Conservation (phyloP, 2,888 invertebrate species). For the Brenthis daphne region DNA sequence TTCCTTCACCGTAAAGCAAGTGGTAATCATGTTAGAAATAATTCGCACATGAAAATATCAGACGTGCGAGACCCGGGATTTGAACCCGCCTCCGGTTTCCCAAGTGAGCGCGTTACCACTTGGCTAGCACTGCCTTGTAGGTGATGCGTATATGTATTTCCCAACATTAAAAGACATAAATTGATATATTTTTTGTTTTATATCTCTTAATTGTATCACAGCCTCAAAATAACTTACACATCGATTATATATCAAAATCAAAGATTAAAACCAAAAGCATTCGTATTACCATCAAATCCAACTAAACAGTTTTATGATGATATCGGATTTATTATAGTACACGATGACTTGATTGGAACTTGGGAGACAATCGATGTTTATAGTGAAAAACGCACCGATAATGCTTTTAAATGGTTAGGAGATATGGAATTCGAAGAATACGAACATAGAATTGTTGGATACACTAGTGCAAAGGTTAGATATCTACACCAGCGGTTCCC, state of each 20-base stretch:
- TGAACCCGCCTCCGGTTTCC: too few relatives aligned
- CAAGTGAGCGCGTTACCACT: too few relatives aligned
- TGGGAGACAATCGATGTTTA: constrained; percentile 49
- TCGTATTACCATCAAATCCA: constrained; percentile 52
- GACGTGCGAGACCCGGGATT: too few relatives aligned
- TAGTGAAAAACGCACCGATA: constrained; percentile 52
- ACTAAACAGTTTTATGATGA: constrained; percentile 61
- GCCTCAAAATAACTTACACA: constrained; percentile 56
- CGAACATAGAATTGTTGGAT: constrained; percentile 56
- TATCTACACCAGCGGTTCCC: not conserved
- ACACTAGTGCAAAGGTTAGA: constrained; percentile 54
- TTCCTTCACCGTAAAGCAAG: too few relatives aligned
- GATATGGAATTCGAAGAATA: constrained; percentile 37
- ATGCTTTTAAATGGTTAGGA: constrained; percentile 54
- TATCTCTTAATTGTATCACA: constrained; percentile 37
- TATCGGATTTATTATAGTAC: constrained; percentile 59
- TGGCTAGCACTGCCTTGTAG: too few relatives aligned
- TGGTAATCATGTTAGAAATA: too few relatives aligned
- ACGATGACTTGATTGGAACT: constrained; percentile 13
- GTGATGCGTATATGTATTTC: too few relatives aligned
- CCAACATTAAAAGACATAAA: too few relatives aligned
- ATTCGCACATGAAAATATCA: too few relatives aligned
- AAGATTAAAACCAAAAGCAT: constrained; percentile 46
- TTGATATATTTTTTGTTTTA: too few relatives aligned
- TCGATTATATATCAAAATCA: constrained; percentile 48